Evolutionary conservation across 2,113 vertebrate species (phyloP).

Genomic region (Nothoprocta perdicaria): DNA sequence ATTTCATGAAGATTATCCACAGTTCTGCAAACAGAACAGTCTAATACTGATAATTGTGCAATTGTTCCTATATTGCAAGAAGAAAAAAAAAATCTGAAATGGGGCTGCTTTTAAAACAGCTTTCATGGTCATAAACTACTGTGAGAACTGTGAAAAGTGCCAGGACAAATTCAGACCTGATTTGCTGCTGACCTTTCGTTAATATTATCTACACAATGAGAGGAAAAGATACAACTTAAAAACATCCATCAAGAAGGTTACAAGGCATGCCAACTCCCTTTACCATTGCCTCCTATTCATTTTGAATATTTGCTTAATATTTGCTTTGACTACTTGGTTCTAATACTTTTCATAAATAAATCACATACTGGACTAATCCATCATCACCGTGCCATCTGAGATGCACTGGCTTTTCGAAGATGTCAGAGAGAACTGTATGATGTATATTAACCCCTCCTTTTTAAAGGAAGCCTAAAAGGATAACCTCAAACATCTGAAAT

Average conservation of each 20-base stretch:
- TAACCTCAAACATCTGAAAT: not conserved
- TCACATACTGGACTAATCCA: not conserved
- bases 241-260: not conserved
- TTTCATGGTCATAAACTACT: not conserved
- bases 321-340: not conserved
- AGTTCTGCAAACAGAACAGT: not conserved
- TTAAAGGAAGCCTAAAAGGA: not conserved
- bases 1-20: not conserved
- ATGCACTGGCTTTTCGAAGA: not conserved
- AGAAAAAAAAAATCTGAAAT: not conserved
- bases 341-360: not conserved
- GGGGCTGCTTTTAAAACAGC: not conserved
- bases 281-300: not conserved
- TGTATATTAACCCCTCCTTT: not conserved
- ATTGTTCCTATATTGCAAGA: not conserved
- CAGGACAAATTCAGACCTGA: not conserved
- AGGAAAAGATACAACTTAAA: not conserved
- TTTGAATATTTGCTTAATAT: not conserved
- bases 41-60: not conserved
- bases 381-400: not conserved
- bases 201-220: not conserved
- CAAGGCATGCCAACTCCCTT: not conserved
- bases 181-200: not conserved
- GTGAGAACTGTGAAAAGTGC: not conserved
- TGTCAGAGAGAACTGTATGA: fast-evolving